These are phyloP conservation scores for Antedon mediterranea DNA, from an alignment of 53 echinoderm and acorn worm species.

Conservation along the genomic window DNA sequence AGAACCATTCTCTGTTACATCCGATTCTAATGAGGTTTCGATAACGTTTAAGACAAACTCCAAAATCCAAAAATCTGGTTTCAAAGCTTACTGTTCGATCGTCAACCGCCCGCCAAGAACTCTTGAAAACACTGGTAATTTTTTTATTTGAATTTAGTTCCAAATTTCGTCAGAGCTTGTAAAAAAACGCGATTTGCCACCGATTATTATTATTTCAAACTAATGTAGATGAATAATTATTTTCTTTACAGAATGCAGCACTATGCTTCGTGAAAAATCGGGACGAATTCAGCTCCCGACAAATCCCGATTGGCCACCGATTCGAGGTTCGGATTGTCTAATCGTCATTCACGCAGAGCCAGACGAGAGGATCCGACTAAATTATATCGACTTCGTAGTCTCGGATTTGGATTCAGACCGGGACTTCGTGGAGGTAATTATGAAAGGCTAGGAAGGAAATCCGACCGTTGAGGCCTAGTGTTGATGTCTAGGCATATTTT, in stretches of 20 bases:
- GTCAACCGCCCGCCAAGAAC: constrained; percentile 14
- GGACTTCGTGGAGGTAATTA: constrained; percentile 16
- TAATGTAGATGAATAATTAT: background rate
- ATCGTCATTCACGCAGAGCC: constrained; percentile 18
- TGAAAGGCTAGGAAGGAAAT: too few relatives aligned
- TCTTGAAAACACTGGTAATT: constrained; percentile 18
- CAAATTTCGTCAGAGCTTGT: too few relatives aligned
- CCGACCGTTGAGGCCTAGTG: too few relatives aligned
- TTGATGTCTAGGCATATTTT: too few relatives aligned
- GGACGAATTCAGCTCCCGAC: constrained; percentile 24
- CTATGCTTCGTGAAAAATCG: constrained; percentile 5
- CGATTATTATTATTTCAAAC: too few relatives aligned
- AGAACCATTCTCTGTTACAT: constrained; percentile 31
- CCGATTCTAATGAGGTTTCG: constrained; percentile 35
- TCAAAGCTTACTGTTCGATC: background rate
- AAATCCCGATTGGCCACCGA: constrained; percentile 15
- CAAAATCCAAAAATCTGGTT: constrained; percentile 11
- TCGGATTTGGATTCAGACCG: constrained; percentile 9
- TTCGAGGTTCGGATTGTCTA: constrained; percentile 14
- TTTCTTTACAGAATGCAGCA: constrained; percentile 19
- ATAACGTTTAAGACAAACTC: constrained; percentile 20
- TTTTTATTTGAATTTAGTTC: too few relatives aligned
- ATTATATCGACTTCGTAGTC: constrained; percentile 13
- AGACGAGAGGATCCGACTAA: constrained; percentile 9
- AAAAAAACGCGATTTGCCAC: too few relatives aligned